phyloP scores from a whole-genome alignment of 1,140 invertebrate genomes.

The Aphelinus certus region DNA sequence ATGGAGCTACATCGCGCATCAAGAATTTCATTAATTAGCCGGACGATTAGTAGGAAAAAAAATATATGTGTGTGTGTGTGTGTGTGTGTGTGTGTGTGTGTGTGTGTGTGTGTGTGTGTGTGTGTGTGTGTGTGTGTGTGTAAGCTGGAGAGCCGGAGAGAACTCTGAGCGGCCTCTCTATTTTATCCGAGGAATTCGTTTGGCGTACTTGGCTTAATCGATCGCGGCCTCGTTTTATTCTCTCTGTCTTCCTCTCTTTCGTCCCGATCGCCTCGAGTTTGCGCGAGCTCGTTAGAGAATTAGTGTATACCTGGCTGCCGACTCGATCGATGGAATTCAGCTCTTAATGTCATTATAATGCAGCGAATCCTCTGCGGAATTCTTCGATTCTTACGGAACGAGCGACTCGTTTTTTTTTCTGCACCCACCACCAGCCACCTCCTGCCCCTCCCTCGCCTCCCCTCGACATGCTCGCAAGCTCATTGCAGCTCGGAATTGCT shows the following conservation, averaged over 20 bases:
- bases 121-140: background rate
- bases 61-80: background rate
- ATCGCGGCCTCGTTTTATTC: conserved; percentile 26
- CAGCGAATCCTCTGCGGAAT: too few relatives aligned
- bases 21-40: conserved; percentile 40
- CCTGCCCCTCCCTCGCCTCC: too few relatives aligned
- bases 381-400: too few relatives aligned
- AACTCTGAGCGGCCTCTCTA: background rate
- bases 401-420: too few relatives aligned
- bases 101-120: background rate
- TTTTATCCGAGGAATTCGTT: conserved; percentile 24
- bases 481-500: too few relatives aligned
- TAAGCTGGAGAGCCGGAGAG: too few relatives aligned
- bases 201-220: conserved; percentile 17
- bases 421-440: too few relatives aligned
- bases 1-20: conserved; percentile 11
- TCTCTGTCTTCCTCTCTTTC: background rate
- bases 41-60: conserved; percentile 20
- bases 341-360: too few relatives aligned
- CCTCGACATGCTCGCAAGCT: too few relatives aligned
- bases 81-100: background rate
- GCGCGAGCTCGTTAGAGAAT: conserved; percentile 27
- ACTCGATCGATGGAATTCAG: background rate
- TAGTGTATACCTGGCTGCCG: background rate
- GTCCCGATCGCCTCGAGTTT: conserved; percentile 17